Evolutionary conservation across 2,888 invertebrate species (phyloP).

Genomic region (Drosophila tripunctata): DNA sequence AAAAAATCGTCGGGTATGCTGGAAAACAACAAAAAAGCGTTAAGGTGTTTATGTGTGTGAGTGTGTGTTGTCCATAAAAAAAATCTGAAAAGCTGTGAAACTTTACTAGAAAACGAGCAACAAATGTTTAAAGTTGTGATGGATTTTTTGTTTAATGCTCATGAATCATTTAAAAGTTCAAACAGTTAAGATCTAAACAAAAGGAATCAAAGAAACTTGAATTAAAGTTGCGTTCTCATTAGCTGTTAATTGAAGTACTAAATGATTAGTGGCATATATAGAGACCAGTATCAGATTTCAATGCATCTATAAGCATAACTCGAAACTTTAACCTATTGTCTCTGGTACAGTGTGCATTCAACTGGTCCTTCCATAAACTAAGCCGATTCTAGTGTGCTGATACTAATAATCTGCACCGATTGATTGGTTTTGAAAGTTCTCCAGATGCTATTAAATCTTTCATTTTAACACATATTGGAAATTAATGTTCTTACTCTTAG

Average conservation of each 20-base stretch:
- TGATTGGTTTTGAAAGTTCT: too few species aligned
- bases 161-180: neutral
- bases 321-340: too few species aligned
- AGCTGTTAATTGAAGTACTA: neutral
- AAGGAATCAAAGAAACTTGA: neutral
- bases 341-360: too few species aligned
- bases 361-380: too few species aligned
- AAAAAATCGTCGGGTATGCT: neutral
- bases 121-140: constrained; percentile 1
- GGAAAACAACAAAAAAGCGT: constrained; percentile 5
- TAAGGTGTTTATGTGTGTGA: constrained; percentile 19
- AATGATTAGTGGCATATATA: neutral
- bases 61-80: constrained; percentile 2
- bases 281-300: too few species aligned
- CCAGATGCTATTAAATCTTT: too few species aligned
- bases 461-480: too few species aligned
- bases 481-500: too few species aligned
- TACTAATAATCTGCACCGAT: too few species aligned
- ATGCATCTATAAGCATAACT: too few species aligned
- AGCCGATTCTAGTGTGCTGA: too few species aligned
- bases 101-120: constrained; percentile 12
- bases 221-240: neutral
- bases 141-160: constrained; percentile 10
- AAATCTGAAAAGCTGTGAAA: neutral
- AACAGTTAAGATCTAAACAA: neutral